Base-by-base conservation (phyloP, 2,888 invertebrate genomes). In the Rhagium mordax region DNA sequence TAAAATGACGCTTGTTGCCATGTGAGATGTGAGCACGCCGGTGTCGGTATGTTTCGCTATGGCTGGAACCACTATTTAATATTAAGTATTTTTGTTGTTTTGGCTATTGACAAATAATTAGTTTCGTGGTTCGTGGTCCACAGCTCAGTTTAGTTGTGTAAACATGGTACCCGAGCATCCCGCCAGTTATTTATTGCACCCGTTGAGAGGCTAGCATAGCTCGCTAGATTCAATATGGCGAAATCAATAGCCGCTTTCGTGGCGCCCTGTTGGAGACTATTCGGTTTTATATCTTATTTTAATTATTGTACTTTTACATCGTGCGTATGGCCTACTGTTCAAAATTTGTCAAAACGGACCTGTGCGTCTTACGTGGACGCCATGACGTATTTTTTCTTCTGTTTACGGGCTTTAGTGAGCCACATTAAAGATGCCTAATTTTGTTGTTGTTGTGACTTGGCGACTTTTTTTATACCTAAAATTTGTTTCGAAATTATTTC, bases 171-270 rank as follows among this genome's bases (percentile, higher is more conserved):
- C 74, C 70, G 80, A 82, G 83, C 84, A 83, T 86, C 86, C 86
- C 86, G 86, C 86, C 86, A 86, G 74, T 83, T 82, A 82, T 81
- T 79, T 78, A 60, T 62, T 79, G 73, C 78, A 76, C 85, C 86
- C 79, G 81, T 79, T 75, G 76, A 65, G 86, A 87, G 87, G 86
- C 87, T 86, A 86, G 84, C 82, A 79, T 79, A 81, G 81, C 81
- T 79, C 72, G 75, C 78, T 77, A 73, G 78, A 79, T 84, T 81
- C 84, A 84, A 85, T 75, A 85, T 85, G 85, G 85, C 85, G 84
- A 83, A 81, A 84, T 84, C 84, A 81, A 84, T 84, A 84, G 79
- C 75, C 67, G 76, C 74, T 74, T 72, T 70, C 59, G 13, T 59
- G 70, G 71, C 61, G 69, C 80, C 74, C 71, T n/a, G 72, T 72